A percentile compares a stretch with the other conserved stretches of the same genome.
phyloP scores from a whole-genome alignment of 2,113 vertebrate genomes.

The Trogon melanurus region DNA sequence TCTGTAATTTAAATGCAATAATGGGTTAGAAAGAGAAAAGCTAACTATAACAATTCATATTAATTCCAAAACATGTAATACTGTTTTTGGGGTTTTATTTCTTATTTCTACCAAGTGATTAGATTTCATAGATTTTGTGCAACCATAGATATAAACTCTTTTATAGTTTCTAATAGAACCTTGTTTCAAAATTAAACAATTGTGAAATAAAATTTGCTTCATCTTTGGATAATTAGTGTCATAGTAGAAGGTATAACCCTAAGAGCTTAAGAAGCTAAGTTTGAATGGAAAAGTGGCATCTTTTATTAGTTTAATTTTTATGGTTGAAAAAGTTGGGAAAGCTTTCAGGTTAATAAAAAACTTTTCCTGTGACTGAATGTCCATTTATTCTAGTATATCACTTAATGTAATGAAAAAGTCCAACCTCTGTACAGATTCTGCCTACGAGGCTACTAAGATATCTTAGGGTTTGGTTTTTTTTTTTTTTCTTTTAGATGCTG shows the following conservation, averaged over 20 bases:
- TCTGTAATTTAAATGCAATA: conserved; percentile 11
- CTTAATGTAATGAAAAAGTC: background rate
- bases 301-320: background rate
- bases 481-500: background rate
- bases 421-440: background rate
- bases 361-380: background rate
- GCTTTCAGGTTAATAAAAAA: background rate
- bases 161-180: background rate
- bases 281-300: background rate
- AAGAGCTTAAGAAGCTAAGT: background rate
- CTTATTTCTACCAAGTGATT: background rate
- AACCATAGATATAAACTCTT: background rate
- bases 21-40: background rate
- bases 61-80: background rate
- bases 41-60: background rate
- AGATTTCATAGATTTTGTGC: background rate
- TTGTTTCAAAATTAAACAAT: background rate
- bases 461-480: background rate
- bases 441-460: background rate
- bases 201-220: background rate
- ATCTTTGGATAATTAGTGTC: background rate
- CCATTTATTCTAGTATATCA: background rate
- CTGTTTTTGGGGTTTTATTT: background rate
- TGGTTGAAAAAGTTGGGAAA: background rate
- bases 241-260: background rate